Base-by-base conservation (phyloP, 1,140 invertebrate species). In the Euglossa dilemma region DNA sequence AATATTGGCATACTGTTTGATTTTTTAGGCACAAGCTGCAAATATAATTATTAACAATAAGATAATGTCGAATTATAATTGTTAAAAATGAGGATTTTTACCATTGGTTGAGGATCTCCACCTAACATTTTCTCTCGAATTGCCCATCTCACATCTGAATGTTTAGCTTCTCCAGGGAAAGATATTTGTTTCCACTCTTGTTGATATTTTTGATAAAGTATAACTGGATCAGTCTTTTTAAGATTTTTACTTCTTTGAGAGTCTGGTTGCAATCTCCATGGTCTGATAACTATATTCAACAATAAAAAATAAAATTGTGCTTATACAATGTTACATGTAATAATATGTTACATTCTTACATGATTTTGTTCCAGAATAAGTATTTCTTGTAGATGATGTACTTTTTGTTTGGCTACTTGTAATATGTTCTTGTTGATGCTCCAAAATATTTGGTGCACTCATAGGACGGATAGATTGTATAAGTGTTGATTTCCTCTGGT, bases 141-240 rank as follows among this genome's bases (percentile, higher is more conserved):
- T 67, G 94, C 93, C 96, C 96, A 97, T 78, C 97, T 95, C 20
- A 97, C 85, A 69, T 96, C 95, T 0, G 94, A 89, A 81, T 95
- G 95, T 61, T 94, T 93, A 84, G 96, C 95, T 92, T 97, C 96
- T 43, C 97, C 97, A 8, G 97, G 97, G 54, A 97, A 95, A 91
- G 96, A 95, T 66, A 96, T 95, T 88, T 96, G 95, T n/a, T 95
- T 95, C 97, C 97, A 97, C 85, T 96, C 94, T 61, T 95, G 94
- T 89, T 96, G 95, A 90, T 97, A 97, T 83, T 97, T 96, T 71
- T 97, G 96, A 91, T 97, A 97, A 16, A 97, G 92, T 18, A 95
- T 93, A 6, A 97, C 97, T 66, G 97, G 97, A 92, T 97, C 97
- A 86, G 93, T 95, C 94, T 95, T 96, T 72, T 91, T 90, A 54